Base-by-base conservation (phyloP, 1,140 invertebrate genomes). In the Drosophila pruinosa region DNA sequence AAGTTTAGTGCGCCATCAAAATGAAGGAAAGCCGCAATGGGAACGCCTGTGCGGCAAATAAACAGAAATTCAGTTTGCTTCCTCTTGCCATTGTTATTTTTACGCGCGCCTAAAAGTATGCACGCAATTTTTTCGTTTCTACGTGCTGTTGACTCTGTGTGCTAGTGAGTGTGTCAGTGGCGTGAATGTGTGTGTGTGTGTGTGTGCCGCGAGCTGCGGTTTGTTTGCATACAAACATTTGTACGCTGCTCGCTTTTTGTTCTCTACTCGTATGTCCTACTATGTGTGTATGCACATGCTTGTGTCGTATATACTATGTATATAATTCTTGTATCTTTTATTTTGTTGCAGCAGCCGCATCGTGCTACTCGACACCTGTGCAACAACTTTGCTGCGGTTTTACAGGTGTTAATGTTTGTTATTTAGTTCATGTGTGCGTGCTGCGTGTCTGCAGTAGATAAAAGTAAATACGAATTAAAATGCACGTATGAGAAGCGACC, bases 1-100 rank as follows among this genome's bases (percentile, higher is more conserved):
- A 86, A 86, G 65, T 88, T 86, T 88, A 88, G 62, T 75, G 47
- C 59, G 59, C 82, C 82, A 88, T 88, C 71, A 86, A 85, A 82
- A 71, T 65, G 22, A 3, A n/a, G 19, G 17, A 8, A 48, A 59
- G 19, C 19, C 28, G 59, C 62, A 57, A 36, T 26, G 45, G 54
- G 14, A 65, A 54, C 21, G 34, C 10, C 38, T 38, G 53, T 19
- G 63, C 24, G 28, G 54, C 62, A 67, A 77, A 73, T 73, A 79
- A 79, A 71, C 43, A 52, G 15, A 58, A 62, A 53, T 41, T 17
- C 31, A 59, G 43, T 57, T 75, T 63, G 68, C 12, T 69, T 61
- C 14, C 34, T 54, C 45, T 45, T 70, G 38, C 22, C 5, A 50
- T 56, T 48, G 50, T 54, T 65, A 71, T 58, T 58, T 72, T 67